Conservation (phyloP, 1,140 invertebrate species). For the Aphelenchoides fujianensis region DNA sequence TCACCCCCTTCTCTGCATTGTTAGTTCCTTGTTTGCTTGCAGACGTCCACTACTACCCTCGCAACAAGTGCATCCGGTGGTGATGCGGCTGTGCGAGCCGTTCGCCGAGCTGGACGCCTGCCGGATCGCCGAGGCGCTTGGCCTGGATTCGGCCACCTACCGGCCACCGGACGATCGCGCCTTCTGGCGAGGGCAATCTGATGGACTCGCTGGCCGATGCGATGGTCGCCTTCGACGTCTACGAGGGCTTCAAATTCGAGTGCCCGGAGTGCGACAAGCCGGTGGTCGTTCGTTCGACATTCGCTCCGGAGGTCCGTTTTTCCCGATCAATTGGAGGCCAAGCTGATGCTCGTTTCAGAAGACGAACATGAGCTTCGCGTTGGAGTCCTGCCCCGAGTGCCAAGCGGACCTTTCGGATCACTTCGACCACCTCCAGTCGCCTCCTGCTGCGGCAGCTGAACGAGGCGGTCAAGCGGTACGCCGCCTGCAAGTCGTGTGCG, state of each 20-base stretch:
- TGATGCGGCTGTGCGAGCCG: constrained; percentile 87
- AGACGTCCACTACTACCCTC: constrained; percentile 65
- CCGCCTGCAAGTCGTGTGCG: background rate
- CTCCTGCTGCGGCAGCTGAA: background rate
- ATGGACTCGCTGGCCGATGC: constrained; percentile 13
- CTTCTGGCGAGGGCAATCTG: background rate
- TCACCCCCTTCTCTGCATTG: too few relatives aligned
- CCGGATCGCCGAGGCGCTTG: constrained; percentile 76
- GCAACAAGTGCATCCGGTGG: constrained; percentile 80
- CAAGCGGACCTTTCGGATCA: background rate
- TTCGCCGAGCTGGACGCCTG: constrained; percentile 87
- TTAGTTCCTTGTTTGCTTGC: constrained; percentile 11
- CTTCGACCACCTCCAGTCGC: background rate
- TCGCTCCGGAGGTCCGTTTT: constrained; percentile 14
- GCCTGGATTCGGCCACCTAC: constrained; percentile 32
- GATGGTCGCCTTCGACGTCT: constrained; percentile 26
- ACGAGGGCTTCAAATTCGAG: constrained; percentile 45
- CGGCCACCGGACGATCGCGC: constrained; percentile 24
- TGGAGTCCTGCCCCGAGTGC: background rate
- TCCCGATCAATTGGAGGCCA: too few relatives aligned
- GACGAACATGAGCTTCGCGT: background rate
- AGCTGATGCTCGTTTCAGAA: too few relatives aligned
- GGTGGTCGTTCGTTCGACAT: constrained; percentile 10
- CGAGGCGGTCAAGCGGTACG: background rate
- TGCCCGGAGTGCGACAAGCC: constrained; percentile 37